Conservation (phyloP, 2,888 invertebrate genomes). For the Amorpha juglandis region DNA sequence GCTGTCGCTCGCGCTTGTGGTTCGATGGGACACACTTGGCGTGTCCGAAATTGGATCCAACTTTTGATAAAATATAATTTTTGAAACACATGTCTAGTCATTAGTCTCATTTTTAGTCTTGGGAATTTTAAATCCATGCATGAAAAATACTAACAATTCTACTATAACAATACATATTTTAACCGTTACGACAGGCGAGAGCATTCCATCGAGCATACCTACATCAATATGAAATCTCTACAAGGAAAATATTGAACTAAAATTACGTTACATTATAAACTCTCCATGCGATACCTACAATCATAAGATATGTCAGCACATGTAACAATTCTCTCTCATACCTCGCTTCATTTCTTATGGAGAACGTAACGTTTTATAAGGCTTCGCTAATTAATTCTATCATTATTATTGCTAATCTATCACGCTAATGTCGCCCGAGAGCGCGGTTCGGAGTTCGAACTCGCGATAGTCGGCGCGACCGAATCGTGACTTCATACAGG, state of each 20-base stretch:
- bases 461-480: constrained; percentile 7
- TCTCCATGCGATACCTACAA: constrained; percentile 65
- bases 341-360: constrained; percentile 48
- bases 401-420: constrained; percentile 68
- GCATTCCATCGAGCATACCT: constrained; percentile 72
- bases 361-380: constrained; percentile 58
- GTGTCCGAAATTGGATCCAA: not conserved
- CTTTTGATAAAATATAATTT: constrained; percentile 4
- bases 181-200: constrained; percentile 45
- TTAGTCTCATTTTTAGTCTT: too few species aligned
- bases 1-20: constrained; percentile 48
- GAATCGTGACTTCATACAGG: constrained; percentile 14
- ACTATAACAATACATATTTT: constrained; percentile 27
- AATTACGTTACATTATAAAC: constrained; percentile 70
- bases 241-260: constrained; percentile 80
- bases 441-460: constrained; percentile 26
- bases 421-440: constrained; percentile 55
- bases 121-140: constrained; percentile 9
- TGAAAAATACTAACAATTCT: constrained; percentile 2
- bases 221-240: constrained; percentile 76
- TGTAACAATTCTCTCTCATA: constrained; percentile 50
- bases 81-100: constrained; percentile 5
- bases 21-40: not conserved
- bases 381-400: constrained; percentile 70
- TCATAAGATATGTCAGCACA: constrained; percentile 79